Evolutionary conservation across 2,888 invertebrate genomes (phyloP).

Genomic region (Onchidella celtica): DNA sequence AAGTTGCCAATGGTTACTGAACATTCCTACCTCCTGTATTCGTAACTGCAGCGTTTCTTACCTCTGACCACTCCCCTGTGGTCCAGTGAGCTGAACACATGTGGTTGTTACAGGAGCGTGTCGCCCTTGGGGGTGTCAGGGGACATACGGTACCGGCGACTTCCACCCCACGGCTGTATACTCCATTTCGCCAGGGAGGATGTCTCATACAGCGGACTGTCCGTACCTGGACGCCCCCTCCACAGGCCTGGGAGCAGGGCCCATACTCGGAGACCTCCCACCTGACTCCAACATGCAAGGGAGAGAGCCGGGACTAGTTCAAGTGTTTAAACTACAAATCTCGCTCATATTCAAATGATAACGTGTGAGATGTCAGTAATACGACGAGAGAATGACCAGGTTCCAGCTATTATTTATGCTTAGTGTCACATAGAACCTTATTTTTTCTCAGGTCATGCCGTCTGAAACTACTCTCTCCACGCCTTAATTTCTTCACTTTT

Average conservation of each 20-base stretch:
- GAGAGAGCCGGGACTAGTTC: background rate
- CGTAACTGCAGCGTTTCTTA: too few species aligned
- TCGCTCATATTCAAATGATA: too few species aligned
- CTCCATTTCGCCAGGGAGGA: constrained; percentile 86
- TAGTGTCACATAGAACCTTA: too few species aligned
- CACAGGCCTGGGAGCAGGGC: constrained; percentile 91
- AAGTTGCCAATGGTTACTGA: too few species aligned
- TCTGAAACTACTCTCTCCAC: too few species aligned
- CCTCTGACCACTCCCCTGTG: constrained; percentile 92
- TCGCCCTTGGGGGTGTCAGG: constrained; percentile 92
- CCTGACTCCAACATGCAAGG: constrained; percentile 81
- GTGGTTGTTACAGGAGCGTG: constrained; percentile 91
- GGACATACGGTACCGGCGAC: constrained; percentile 96
- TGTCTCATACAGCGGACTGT: constrained; percentile 92
- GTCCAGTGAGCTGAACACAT: constrained; percentile 96
- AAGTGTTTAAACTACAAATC: background rate
- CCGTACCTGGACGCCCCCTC: constrained; percentile 91
- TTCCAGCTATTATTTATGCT: too few species aligned
- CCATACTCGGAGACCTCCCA: constrained; percentile 95
- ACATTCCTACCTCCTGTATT: too few species aligned
- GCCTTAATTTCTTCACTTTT: too few species aligned
- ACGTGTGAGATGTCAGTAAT: too few species aligned
- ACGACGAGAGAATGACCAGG: too few species aligned
- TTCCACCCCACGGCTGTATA: constrained; percentile 84
- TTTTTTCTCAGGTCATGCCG: too few species aligned